Percentiles rank a stretch among this genome's conserved stretches.
Conservation (phyloP, 1,140 invertebrate genomes). For the Whitmania pigra region DNA sequence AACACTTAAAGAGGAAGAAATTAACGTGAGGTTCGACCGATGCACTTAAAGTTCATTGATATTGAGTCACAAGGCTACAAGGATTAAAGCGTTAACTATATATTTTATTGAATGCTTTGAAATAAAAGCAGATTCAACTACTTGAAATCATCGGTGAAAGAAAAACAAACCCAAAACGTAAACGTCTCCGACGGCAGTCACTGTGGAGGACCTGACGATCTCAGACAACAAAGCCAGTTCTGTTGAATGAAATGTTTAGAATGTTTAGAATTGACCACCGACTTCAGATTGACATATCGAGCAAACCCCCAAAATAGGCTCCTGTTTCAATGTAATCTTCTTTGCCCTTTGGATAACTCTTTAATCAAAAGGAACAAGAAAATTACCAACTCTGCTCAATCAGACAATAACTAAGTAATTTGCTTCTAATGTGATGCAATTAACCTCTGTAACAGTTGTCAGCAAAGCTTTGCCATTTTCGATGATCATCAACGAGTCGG, state of each 20-base stretch:
- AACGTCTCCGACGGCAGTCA: slow-evolving; percentile 3
- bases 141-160: neutral
- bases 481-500: slow-evolving; percentile 1
- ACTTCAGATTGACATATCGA: neutral
- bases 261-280: neutral
- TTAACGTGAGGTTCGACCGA: no score
- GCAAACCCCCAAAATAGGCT: neutral
- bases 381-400: no score
- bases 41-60: no score
- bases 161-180: neutral
- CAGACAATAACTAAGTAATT: no score
- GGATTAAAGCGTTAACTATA: no score
- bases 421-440: no score
- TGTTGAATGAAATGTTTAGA: neutral
- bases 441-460: slow-evolving; percentile 1
- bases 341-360: neutral
- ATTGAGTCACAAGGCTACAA: no score
- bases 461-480: neutral
- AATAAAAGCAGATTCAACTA: slow-evolving; percentile 2
- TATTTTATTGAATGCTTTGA: neutral
- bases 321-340: neutral
- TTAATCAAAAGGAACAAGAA: neutral
- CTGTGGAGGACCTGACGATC: slow-evolving; percentile 9
- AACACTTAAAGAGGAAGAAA: neutral
- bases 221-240: slow-evolving; percentile 9